These are phyloP conservation scores for Quadroppia sp. DNA, from an alignment of 2,888 invertebrate genomes.

Conservation along the genomic window DNA sequence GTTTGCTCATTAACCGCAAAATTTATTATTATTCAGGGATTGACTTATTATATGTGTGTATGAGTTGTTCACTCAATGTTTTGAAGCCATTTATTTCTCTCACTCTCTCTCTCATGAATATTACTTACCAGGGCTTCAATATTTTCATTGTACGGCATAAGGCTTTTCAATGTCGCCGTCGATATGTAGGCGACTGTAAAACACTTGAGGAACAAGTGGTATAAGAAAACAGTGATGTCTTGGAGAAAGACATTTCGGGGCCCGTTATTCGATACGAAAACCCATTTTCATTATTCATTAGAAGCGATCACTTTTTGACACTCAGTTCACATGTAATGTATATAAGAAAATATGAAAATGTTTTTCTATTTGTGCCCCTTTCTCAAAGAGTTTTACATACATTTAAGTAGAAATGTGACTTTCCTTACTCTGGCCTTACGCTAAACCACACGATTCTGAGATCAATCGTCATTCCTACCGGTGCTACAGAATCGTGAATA, in stretches of 20 bases:
- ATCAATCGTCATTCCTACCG: too few species aligned
- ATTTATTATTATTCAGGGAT: constrained; percentile 19
- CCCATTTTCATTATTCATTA: constrained; percentile 32
- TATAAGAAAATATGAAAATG: not conserved
- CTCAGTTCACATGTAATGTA: not conserved
- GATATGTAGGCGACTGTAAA: not conserved
- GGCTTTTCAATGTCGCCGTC: too few species aligned
- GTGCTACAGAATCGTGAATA: too few species aligned
- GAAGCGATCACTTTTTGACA: constrained; percentile 24
- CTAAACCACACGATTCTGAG: too few species aligned
- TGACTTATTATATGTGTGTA: not conserved
- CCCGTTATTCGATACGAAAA: constrained; percentile 28
- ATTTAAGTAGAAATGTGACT: too few species aligned
- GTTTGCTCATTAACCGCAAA: constrained; percentile 19
- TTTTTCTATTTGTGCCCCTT: constrained; percentile 19
- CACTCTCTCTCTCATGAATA: constrained; percentile 9
- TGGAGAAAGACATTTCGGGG: not conserved
- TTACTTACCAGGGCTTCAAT: not conserved
- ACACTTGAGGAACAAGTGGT: not conserved
- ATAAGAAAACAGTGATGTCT: not conserved
- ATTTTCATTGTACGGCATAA: not conserved
- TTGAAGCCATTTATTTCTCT: not conserved
- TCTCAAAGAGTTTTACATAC: constrained; percentile 1
- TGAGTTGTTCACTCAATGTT: constrained; percentile 6
- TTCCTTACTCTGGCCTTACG: too few species aligned